phyloP scores from a whole-genome alignment of 2,888 invertebrate genomes.

The Lasius platythorax region DNA sequence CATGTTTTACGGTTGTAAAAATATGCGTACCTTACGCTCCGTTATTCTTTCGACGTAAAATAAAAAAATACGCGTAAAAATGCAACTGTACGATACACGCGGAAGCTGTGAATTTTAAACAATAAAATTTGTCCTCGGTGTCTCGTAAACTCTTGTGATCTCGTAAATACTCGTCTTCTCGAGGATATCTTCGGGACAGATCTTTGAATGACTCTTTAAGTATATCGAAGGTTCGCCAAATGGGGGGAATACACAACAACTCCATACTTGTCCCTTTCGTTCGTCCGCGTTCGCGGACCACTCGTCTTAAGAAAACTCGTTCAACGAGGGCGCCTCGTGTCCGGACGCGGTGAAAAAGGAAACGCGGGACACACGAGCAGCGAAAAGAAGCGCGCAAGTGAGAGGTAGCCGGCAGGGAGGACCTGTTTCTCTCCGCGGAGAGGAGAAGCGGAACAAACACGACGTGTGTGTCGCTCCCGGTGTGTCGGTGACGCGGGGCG shows the following conservation, averaged over 20 bases:
- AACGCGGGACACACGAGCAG: constrained; percentile 27
- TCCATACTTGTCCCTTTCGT: background rate
- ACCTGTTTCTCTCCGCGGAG: constrained; percentile 36
- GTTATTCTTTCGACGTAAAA: background rate
- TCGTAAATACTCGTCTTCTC: background rate
- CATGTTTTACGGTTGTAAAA: background rate
- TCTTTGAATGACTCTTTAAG: background rate
- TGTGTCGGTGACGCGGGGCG: constrained; percentile 72
- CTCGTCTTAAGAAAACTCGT: constrained; percentile 51
- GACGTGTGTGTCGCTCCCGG: constrained; percentile 44
- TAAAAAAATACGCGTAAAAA: background rate
- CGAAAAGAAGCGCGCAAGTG: constrained; percentile 46
- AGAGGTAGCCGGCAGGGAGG: constrained; percentile 35
- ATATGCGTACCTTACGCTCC: background rate
- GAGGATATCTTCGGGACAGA: background rate
- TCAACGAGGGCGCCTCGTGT: constrained; percentile 56
- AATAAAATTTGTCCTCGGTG: background rate
- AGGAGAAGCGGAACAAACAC: constrained; percentile 47
- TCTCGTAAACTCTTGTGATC: background rate
- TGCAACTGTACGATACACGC: background rate
- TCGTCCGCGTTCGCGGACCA: background rate
- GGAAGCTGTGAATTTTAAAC: background rate
- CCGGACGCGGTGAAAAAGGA: constrained; percentile 51
- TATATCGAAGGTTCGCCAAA: background rate
- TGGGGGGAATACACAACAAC: background rate